Conservation (phyloP, 2,797 vertebrate genomes). For the Rachycentron canadum region DNA sequence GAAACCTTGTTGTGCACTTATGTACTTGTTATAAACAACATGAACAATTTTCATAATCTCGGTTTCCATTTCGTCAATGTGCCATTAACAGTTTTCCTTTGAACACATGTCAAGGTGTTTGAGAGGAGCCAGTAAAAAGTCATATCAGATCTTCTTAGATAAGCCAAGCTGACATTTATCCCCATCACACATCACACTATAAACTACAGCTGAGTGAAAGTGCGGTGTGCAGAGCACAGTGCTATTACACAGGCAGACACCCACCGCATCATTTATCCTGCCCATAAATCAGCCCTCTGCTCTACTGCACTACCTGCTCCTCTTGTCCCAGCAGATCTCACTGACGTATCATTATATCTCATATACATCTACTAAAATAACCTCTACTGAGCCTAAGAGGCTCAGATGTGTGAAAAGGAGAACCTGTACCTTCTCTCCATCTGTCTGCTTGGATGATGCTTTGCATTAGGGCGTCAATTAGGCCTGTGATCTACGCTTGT, state of each 20-base stretch:
- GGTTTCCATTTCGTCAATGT: constrained; percentile 43
- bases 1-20: constrained; percentile 37
- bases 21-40: constrained; percentile 48
- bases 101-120: constrained; percentile 73
- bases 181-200: constrained; percentile 81
- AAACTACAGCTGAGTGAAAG: constrained; percentile 82
- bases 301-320: constrained; percentile 79
- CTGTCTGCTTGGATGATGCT: constrained; percentile 61
- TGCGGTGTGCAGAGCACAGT: constrained; percentile 74
- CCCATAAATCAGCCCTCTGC: constrained; percentile 83
- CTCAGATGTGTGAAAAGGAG: constrained; percentile 62
- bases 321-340: constrained; percentile 81
- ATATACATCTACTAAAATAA: constrained; percentile 81
- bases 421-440: constrained; percentile 57
- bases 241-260: constrained; percentile 83
- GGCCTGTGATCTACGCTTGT: constrained; percentile 61
- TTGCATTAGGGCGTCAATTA: constrained; percentile 73
- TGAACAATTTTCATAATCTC: constrained; percentile 37
- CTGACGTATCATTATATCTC: constrained; percentile 83
- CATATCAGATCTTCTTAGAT: constrained; percentile 81
- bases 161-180: constrained; percentile 83
- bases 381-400: constrained; percentile 75
- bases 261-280: constrained; percentile 84
- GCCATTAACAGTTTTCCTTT: constrained; percentile 61
- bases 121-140: constrained; percentile 79